Evolutionary conservation across 2,113 vertebrate species (phyloP).

Genomic region (Lanius ludovicianus): DNA sequence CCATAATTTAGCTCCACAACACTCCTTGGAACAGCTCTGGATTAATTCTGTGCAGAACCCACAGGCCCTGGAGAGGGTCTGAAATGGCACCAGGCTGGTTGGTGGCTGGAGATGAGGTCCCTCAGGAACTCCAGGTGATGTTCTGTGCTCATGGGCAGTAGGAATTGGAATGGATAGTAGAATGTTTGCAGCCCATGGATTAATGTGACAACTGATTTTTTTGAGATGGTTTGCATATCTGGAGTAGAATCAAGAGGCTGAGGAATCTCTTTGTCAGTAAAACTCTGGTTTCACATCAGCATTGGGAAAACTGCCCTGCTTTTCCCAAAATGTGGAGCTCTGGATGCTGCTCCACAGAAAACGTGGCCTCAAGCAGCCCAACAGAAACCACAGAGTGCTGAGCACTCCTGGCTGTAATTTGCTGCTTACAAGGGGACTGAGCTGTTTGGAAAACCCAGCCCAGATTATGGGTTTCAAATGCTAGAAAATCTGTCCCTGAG

Average conservation of each 20-base stretch:
- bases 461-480: neutral
- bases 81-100: neutral
- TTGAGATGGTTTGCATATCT: neutral
- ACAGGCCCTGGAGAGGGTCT: neutral
- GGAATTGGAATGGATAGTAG: neutral
- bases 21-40: neutral
- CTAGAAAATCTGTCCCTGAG: neutral
- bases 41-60: neutral
- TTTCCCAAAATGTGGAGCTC: neutral
- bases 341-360: neutral
- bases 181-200: neutral
- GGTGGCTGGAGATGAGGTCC: neutral
- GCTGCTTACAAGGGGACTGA: neutral
- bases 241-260: neutral
- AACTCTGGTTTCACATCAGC: neutral
- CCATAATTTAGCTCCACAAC: neutral
- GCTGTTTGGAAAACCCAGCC: neutral
- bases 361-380: fast-evolving
- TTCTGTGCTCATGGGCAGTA: neutral
- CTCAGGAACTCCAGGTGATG: neutral
- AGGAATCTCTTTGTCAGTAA: neutral
- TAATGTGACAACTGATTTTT: neutral
- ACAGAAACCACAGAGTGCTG: neutral
- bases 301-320: neutral
- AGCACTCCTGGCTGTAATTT: neutral